A percentile compares a stretch with the other conserved stretches of the same genome.
phyloP scores from a whole-genome alignment of 2,888 invertebrate species.

The Macroteleia sp. region DNA sequence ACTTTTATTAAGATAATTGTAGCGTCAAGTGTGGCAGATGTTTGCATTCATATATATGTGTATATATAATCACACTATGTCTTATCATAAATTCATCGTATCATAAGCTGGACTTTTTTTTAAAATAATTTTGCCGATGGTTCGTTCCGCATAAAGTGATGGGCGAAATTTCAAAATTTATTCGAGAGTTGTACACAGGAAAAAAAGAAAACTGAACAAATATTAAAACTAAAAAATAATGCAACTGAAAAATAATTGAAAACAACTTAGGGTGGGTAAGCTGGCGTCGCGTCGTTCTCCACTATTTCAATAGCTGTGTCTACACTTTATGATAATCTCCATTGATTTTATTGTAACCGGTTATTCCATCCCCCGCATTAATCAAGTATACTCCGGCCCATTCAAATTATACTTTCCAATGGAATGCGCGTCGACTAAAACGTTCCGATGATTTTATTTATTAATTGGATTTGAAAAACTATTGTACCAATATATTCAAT shows the following conservation, averaged over 20 bases:
- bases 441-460: background rate
- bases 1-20: background rate
- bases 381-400: background rate
- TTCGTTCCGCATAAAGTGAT: constrained; percentile 77
- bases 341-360: constrained; percentile 16
- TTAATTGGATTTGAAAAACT: background rate
- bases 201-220: constrained; percentile 13
- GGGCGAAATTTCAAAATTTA: constrained; percentile 55
- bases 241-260: constrained; percentile 75
- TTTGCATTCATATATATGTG: constrained; percentile 26
- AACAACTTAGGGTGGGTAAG: constrained; percentile 79
- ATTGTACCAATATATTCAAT: background rate
- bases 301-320: constrained; percentile 37
- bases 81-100: constrained; percentile 65
- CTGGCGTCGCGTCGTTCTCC: constrained; percentile 80
- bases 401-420: background rate
- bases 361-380: constrained; percentile 1
- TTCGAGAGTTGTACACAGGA: background rate
- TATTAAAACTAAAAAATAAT: no score
- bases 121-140: constrained; percentile 78
- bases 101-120: constrained; percentile 80
- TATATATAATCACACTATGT: constrained; percentile 51
- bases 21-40: background rate
- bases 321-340: constrained; percentile 49
- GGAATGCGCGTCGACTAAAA: background rate